Conservation (phyloP, 2,888 invertebrate genomes). For the Drosophila lutescens region DNA sequence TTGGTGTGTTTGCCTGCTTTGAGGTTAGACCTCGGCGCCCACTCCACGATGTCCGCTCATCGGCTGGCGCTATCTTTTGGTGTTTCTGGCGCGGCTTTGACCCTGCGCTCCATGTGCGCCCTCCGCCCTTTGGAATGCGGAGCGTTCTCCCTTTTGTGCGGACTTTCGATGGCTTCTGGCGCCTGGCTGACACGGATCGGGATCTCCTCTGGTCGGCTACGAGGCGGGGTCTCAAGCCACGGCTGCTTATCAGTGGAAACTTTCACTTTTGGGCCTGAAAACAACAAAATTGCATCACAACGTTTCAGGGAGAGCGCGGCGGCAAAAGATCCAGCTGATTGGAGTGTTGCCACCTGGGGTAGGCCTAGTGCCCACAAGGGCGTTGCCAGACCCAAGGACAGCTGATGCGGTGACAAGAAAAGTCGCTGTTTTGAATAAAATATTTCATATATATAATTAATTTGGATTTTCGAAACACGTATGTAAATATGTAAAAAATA, state of each 20-base stretch:
- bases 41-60: slow-evolving; percentile 32
- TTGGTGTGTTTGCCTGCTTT: slow-evolving; percentile 35
- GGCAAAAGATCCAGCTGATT: slow-evolving; percentile 35
- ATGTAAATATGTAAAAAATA: no score
- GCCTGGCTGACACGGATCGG: background rate
- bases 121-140: slow-evolving; percentile 7
- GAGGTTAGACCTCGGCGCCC: slow-evolving; percentile 53
- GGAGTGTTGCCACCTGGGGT: background rate
- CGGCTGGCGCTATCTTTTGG: slow-evolving; percentile 3
- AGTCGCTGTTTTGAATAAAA: background rate
- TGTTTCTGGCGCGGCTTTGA: slow-evolving; percentile 15
- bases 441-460: no score
- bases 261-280: slow-evolving; percentile 69
- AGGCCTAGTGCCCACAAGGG: background rate
- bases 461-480: no score
- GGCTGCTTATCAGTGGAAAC: slow-evolving; percentile 45
- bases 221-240: slow-evolving; percentile 17
- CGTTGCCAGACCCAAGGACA: slow-evolving; percentile 7
- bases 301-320: slow-evolving; percentile 39
- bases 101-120: slow-evolving; percentile 27
- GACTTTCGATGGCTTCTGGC: background rate
- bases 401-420: background rate
- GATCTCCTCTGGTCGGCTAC: slow-evolving; percentile 3
- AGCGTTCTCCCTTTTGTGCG: no score
- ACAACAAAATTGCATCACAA: slow-evolving; percentile 74